These are phyloP conservation scores for Tetragnatha versicolor DNA, from an alignment of 1,140 invertebrate genomes.

Conservation along the genomic window DNA sequence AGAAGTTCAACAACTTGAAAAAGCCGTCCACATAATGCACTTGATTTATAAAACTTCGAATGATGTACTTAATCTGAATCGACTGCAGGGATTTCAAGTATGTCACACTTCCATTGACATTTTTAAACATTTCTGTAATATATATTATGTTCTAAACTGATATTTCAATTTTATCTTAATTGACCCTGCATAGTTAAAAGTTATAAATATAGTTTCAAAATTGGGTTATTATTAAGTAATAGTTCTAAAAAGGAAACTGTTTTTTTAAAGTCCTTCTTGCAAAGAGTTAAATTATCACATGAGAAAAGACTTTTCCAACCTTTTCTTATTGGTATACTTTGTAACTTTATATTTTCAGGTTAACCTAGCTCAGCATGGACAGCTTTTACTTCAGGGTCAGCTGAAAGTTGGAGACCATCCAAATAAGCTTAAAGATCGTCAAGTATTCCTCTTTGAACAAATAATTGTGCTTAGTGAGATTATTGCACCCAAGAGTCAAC, in stretches of 20 bases:
- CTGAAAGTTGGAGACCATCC: conserved; percentile 79
- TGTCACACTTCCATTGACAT: too few species aligned
- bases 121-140: too few species aligned
- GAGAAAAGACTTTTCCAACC: too few species aligned
- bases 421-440: conserved; percentile 81
- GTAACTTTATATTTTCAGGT: conserved; percentile 72
- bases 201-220: too few species aligned
- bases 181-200: too few species aligned
- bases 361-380: conserved; percentile 97
- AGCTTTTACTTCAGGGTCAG: conserved; percentile 88
- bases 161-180: too few species aligned
- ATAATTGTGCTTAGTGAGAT: conserved; percentile 96
- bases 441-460: conserved; percentile 98
- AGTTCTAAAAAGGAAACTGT: too few species aligned
- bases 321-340: too few species aligned
- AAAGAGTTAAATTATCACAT: too few species aligned
- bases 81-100: conserved; percentile 96
- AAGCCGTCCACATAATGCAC: conserved; percentile 83
- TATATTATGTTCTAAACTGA: too few species aligned
- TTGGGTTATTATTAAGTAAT: too few species aligned
- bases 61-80: conserved; percentile 98
- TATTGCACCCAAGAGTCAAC: conserved; percentile 92
- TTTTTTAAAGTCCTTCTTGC: too few species aligned
- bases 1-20: conserved; percentile 75
- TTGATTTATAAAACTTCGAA: conserved; percentile 96